Percentiles rank a stretch among this genome's conserved stretches.
Conservation (phyloP, 2,113 vertebrate species). For the Raphicerus campestris region DNA sequence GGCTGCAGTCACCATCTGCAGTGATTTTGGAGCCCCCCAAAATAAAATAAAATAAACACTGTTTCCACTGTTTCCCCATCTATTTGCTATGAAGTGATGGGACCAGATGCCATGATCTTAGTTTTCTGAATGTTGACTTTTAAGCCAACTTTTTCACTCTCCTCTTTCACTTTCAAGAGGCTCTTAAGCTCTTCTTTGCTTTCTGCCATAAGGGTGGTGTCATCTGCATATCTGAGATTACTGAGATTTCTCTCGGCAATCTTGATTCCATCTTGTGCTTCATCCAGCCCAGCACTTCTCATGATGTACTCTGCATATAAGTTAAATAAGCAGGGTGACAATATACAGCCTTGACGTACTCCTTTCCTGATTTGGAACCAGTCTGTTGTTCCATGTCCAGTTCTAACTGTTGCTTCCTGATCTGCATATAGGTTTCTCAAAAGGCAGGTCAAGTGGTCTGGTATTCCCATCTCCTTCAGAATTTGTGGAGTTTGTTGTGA, state of each 20-base stretch:
- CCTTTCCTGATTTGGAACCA: background rate
- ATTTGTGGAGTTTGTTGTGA: background rate
- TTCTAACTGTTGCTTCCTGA: background rate
- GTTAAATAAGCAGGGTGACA: background rate
- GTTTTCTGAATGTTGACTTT: background rate
- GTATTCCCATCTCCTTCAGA: background rate
- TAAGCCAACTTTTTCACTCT: background rate
- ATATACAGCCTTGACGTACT: background rate
- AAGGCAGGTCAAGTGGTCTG: background rate
- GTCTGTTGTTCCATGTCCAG: background rate
- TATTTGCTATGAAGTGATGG: background rate
- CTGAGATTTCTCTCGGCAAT: background rate
- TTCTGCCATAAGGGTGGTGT: background rate
- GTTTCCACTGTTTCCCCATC: background rate
- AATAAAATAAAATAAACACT: background rate
- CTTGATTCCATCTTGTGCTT: background rate
- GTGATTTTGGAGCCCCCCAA: background rate
- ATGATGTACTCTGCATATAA: background rate
- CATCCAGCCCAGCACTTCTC: rapidly evolving
- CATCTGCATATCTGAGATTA: background rate
- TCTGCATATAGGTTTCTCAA: background rate
- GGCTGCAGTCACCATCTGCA: background rate
- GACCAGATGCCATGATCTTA: background rate
- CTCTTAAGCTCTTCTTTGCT: background rate
- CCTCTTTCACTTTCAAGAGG: background rate